Base-by-base conservation (phyloP, 2,797 vertebrate species). In the Anas bernieri region DNA sequence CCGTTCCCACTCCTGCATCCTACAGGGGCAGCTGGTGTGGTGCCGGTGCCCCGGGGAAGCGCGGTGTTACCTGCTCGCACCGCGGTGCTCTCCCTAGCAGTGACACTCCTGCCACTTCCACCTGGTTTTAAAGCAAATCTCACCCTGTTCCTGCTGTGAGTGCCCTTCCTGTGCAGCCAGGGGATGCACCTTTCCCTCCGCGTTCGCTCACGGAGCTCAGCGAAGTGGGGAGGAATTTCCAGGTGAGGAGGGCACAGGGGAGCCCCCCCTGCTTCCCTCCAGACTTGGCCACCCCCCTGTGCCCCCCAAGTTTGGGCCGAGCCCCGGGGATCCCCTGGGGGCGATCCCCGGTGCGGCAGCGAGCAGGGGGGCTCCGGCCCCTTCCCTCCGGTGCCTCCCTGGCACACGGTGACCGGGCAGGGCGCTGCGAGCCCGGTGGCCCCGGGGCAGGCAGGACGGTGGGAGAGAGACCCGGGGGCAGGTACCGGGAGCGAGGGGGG, bases 51-150 rank as follows among this genome's bases (percentile, higher is more conserved):
- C 2, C 30, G 22, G 66, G 66, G 48, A n/a, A 80, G 77, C 6
- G 1, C 58, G 21, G 77, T 18, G 35, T 91, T 92, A 76, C 7
- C 2, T 0, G 6, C 46, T 46, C 55, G 39, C 9, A 9, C 37
- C 3, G 1, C 0, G 1, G 39, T 63, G 64, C 56, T 63, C 48
- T 64, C 69, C 48, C 11, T 0, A 0, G 54, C 8, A 33, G 33
- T 14, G 23, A 6, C 75, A 6, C 78, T 81, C 46, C 4, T 52
- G 43, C 81, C 63, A 28, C 39, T 88, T 68, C 74, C 83, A 16
- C 78, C 90, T 75, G 37, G 18, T 94, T 93, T 93, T 86, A 94
- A 94, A 94, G 63, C 56, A 66, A 90, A 88, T 25, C 50, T 88
- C 41, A 84, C 58, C 66, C 73, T 7, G 2, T 81, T 64, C 72